A percentile compares a stretch with the other conserved stretches of the same genome.
These are phyloP conservation scores for Chloebia gouldiae DNA, from an alignment of 2,113 vertebrate genomes.

Conservation along the genomic window DNA sequence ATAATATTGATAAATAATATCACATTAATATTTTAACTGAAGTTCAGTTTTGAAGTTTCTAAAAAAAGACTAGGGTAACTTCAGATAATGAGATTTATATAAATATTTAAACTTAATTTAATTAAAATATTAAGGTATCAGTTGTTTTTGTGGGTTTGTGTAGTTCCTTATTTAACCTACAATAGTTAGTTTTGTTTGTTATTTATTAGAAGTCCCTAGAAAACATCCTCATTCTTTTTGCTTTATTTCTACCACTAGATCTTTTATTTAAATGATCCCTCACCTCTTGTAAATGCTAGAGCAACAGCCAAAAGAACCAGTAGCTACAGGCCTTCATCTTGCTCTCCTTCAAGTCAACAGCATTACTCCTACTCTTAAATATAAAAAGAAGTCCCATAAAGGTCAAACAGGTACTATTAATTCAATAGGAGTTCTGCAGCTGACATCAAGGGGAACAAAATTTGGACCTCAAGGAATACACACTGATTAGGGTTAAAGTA, in stretches of 20 bases:
- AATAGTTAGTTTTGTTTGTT: background rate
- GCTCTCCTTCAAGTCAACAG: background rate
- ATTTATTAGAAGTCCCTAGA: background rate
- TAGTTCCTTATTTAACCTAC: background rate
- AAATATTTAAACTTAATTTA: background rate
- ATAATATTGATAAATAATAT: background rate
- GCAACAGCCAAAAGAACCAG: slow-evolving; percentile 69
- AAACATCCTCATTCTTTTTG: background rate
- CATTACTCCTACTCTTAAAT: background rate
- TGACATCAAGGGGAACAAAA: background rate
- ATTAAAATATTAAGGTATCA: background rate
- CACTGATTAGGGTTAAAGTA: background rate
- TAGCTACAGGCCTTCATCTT: slow-evolving; percentile 7
- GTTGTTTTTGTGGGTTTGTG: background rate
- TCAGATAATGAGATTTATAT: background rate
- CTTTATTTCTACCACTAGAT: background rate
- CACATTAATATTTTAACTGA: background rate
- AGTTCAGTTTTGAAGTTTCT: background rate
- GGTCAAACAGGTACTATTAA: background rate
- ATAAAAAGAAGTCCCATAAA: background rate
- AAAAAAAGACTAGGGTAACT: background rate
- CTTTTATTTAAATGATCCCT: background rate
- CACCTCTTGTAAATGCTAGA: slow-evolving; percentile 15
- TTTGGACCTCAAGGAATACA: background rate
- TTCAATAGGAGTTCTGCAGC: background rate